Conservation (phyloP, 2,797 vertebrate species). For the Fringilla coelebs region DNA sequence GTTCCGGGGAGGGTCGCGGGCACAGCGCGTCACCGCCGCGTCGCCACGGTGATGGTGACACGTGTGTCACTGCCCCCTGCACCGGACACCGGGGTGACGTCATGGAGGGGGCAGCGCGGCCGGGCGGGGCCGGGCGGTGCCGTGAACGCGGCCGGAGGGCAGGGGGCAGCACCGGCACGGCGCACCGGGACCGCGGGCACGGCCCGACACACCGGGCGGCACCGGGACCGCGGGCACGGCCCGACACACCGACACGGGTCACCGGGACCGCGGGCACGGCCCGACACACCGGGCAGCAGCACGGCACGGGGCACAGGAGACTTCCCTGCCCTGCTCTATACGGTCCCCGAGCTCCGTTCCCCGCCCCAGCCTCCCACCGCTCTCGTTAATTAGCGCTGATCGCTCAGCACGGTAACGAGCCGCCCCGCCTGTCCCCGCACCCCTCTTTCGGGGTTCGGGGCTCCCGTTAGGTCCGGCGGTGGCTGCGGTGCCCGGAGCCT, state of each 20-base stretch:
- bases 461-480: neutral
- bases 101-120: neutral
- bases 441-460: neutral
- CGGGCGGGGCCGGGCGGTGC: neutral
- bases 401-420: neutral
- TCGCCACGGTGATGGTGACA: neutral
- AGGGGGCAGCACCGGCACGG: conserved; percentile 16
- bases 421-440: neutral
- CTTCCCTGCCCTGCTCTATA: neutral
- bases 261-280: neutral
- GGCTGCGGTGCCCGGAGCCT: neutral
- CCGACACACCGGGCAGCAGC: neutral
- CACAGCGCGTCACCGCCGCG: neutral
- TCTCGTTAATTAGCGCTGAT: neutral
- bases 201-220: neutral
- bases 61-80: neutral
- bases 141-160: neutral
- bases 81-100: neutral
- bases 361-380: neutral
- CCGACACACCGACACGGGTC: neutral
- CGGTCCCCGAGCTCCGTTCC: neutral
- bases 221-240: neutral
- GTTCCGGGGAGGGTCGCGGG: neutral
- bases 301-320: neutral
- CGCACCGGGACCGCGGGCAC: neutral